Evolutionary conservation across 2,113 vertebrate genomes (phyloP).

Genomic region (Mugil cephalus): DNA sequence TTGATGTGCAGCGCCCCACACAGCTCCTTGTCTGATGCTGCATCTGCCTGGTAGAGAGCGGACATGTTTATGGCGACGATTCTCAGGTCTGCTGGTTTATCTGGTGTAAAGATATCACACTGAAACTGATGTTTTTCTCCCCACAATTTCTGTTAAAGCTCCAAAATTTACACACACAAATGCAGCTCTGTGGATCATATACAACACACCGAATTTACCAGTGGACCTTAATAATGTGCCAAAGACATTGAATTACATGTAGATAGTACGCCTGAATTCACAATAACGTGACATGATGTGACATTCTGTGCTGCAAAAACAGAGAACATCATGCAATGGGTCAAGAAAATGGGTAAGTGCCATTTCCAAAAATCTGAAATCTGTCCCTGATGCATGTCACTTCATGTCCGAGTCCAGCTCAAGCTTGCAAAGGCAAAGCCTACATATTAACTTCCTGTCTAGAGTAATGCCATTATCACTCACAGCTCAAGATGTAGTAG

Average conservation of each 20-base stretch:
- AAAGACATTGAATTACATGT: neutral
- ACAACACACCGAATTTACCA: neutral
- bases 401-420: neutral
- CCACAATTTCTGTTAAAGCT: slow-evolving; percentile 2
- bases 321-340: slow-evolving; percentile 21
- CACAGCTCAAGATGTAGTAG: slow-evolving; percentile 13
- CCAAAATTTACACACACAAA: neutral
- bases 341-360: slow-evolving; percentile 6
- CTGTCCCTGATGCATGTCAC: neutral
- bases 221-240: neutral
- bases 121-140: neutral
- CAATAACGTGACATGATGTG: neutral
- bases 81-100: neutral
- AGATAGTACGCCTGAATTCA: neutral
- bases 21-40: slow-evolving; percentile 85
- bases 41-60: slow-evolving; percentile 83
- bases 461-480: slow-evolving; percentile 12
- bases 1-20: slow-evolving; percentile 85
- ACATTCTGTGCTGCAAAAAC: neutral
- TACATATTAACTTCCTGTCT: slow-evolving; percentile 15
- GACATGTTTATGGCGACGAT: slow-evolving; percentile 20
- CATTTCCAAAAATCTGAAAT: neutral
- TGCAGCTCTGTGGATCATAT: neutral
- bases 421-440: neutral
- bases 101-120: neutral